A percentile compares a stretch with the other conserved stretches of the same genome.
phyloP scores from a whole-genome alignment of 2,797 vertebrate species.

The Crocodylus rhombifer region DNA sequence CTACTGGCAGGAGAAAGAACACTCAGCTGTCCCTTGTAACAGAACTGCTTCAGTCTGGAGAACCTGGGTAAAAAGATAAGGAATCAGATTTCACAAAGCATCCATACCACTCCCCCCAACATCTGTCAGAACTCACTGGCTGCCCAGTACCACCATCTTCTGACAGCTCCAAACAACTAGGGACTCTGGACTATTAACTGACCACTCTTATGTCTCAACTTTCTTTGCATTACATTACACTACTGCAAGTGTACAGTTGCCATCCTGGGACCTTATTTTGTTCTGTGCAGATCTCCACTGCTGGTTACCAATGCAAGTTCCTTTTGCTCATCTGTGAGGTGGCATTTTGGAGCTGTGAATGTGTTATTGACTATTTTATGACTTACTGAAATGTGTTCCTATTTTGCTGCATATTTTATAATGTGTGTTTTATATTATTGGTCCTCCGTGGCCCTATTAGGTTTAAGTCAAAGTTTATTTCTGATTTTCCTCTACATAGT shows the following conservation, averaged over 20 bases:
- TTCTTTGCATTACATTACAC: slow-evolving; percentile 52
- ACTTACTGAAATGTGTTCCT: background rate
- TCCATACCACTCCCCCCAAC: slow-evolving; percentile 56
- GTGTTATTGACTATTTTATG: background rate
- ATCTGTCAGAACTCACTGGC: slow-evolving; percentile 68
- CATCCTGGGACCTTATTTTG: slow-evolving; percentile 19
- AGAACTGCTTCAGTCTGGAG: slow-evolving; percentile 71
- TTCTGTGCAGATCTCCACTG: slow-evolving; percentile 32
- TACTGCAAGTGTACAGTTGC: slow-evolving; percentile 33
- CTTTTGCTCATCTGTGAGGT: background rate
- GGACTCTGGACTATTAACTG: background rate
- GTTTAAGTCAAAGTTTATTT: background rate
- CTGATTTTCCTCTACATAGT: background rate
- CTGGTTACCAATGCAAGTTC: background rate
- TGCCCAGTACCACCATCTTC: slow-evolving; percentile 6
- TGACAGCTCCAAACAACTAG: slow-evolving; percentile 33
- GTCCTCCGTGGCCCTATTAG: background rate
- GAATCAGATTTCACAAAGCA: slow-evolving; percentile 55
- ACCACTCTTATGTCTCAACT: slow-evolving; percentile 5
- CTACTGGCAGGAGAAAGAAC: slow-evolving; percentile 76
- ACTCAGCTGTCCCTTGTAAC: slow-evolving; percentile 73
- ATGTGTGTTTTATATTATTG: background rate
- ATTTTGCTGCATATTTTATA: background rate
- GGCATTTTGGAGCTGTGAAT: slow-evolving; percentile 24
- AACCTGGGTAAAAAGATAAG: slow-evolving; percentile 68